Base-by-base conservation (phyloP, 2,888 invertebrate genomes). In the Aporophyla lueneburgensis region DNA sequence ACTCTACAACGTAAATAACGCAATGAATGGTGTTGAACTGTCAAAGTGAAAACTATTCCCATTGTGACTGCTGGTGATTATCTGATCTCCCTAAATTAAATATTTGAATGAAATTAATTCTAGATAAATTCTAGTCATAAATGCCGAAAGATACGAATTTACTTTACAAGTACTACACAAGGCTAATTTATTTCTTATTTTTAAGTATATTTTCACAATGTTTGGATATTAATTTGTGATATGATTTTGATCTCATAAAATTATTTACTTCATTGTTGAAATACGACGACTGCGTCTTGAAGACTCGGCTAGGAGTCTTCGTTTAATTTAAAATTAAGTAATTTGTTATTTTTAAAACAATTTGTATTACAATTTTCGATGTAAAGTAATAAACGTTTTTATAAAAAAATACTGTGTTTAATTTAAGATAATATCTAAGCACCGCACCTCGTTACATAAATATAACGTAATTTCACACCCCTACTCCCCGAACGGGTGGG, bases 171-270 rank as follows among this genome's bases (percentile, higher is more conserved):
- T 33, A 33, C 33, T 33, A 33, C 33, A 33, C 14, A 53, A 24
- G 51, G 24, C 0, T 65, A 24, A 33, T 65, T 69, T 77, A 33
- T 62, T 67, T 49, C 53, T 53, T 46, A 46, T 59, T 63, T 65
- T 49, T 71, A 65, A 68, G 74, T 53, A 51, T 46, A 56, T n/a
- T 66, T 82, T 59, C 61, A 65, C 33, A 53, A 73, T 58, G 19
- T 69, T 62, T 66, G 40, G 0, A 62, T 63, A 53, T 76, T 71
- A 65, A 80, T 71, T 89, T 92, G 92, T 92, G 92, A 92, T 92
- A 90, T 89, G 54, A 83, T 87, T 91, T 92, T 88, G 88, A 91
- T 92, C 91, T 92, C 89, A 68, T 74, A 24, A 33, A 54, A 16
- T 75, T 84, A 71, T 66, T 74, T 74, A 65, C 27, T 79, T 81